A percentile compares a stretch with the other conserved stretches of the same genome.
phyloP scores from a whole-genome alignment of 2,113 vertebrate genomes.

The Chelonoidis abingdonii region DNA sequence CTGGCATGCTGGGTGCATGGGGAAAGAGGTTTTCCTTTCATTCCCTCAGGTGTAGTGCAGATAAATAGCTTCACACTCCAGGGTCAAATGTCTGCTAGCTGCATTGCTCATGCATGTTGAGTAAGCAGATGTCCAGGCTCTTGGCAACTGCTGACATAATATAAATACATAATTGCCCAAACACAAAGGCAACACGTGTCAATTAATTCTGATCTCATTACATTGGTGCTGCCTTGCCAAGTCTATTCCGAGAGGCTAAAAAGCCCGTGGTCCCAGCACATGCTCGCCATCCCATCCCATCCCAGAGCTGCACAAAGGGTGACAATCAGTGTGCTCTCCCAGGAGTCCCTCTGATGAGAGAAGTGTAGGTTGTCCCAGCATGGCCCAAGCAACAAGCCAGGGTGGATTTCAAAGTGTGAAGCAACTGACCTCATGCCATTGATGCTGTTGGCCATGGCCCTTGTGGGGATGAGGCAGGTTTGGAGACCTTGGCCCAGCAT shows the following conservation, averaged over 20 bases:
- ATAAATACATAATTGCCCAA: slow-evolving; percentile 58
- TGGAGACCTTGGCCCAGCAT: fast-evolving
- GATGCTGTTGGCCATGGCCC: background rate
- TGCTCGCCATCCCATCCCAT: background rate
- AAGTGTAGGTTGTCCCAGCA: background rate
- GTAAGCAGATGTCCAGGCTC: slow-evolving; percentile 53
- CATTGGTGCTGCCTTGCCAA: background rate
- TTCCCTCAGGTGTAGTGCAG: background rate
- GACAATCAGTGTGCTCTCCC: background rate
- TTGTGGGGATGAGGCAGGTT: background rate
- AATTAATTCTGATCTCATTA: slow-evolving; percentile 28
- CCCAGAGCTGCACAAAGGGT: background rate
- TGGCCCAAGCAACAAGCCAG: fast-evolving
- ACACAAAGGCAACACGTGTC: slow-evolving; percentile 45
- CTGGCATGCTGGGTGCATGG: background rate
- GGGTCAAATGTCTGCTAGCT: background rate
- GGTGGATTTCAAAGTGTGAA: background rate
- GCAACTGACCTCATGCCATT: fast-evolving
- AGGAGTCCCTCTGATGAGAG: background rate
- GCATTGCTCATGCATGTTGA: slow-evolving; percentile 17
- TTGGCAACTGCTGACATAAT: slow-evolving; percentile 60
- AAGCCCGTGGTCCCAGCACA: background rate
- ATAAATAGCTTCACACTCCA: background rate
- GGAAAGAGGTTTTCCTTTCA: background rate
- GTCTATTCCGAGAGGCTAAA: background rate